phyloP scores from a whole-genome alignment of 2,113 vertebrate genomes.

The Myrmecobius fasciatus region DNA sequence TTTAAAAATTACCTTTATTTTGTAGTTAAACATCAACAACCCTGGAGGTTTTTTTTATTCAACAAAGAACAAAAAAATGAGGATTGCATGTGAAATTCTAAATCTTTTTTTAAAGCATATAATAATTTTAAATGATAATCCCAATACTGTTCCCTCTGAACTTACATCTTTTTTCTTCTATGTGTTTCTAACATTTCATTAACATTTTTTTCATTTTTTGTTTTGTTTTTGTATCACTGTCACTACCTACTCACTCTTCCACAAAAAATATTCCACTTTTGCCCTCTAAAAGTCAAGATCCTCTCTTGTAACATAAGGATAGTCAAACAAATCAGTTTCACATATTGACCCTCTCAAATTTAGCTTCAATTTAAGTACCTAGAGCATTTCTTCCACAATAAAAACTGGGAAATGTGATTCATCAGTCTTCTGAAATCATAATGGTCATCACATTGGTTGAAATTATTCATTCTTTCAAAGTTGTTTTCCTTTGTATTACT shows the following conservation, averaged over 20 bases:
- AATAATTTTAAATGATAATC: no score
- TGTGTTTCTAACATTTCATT: no score
- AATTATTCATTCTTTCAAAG: not conserved
- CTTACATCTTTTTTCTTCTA: no score
- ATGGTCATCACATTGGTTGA: not conserved
- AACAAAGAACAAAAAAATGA: not conserved
- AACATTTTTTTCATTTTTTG: no score
- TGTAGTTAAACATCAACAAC: not conserved
- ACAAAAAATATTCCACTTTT: no score
- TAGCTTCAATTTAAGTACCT: not conserved
- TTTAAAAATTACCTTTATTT: not conserved
- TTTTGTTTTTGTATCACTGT: no score
- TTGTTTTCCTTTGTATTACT: not conserved
- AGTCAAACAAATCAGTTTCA: not conserved
- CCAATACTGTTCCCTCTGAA: no score
- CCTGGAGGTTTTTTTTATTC: not conserved
- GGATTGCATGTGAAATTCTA: no score
- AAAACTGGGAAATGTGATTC: not conserved
- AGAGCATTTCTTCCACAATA: not conserved
- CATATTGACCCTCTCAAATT: not conserved
- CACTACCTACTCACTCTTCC: no score
- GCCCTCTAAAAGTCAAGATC: no score
- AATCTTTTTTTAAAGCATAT: no score
- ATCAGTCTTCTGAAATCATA: not conserved
- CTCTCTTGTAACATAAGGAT: not conserved